Percentiles rank a stretch among this genome's conserved stretches.
Evolutionary conservation across 2,797 vertebrate genomes (phyloP).

Genomic region (Oceanodroma leucorhoa): DNA sequence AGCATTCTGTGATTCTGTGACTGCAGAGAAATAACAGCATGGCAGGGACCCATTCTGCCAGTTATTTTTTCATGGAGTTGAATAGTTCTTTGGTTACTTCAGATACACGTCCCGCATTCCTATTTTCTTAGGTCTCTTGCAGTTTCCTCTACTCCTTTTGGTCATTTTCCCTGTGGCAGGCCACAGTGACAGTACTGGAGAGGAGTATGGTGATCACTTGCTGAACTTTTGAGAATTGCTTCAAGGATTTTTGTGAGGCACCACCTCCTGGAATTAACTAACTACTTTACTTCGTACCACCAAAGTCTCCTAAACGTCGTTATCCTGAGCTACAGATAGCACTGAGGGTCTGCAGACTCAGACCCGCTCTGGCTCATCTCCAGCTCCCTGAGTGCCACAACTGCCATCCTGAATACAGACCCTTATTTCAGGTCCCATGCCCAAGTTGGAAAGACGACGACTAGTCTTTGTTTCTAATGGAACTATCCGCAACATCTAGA

Average conservation of each 20-base stretch:
- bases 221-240: not conserved
- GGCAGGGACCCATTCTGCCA: not conserved
- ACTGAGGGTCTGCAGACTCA: not conserved
- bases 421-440: not conserved
- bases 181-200: fast-evolving
- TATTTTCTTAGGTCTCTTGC: not conserved
- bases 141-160: not conserved
- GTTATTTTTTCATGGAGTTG: not conserved
- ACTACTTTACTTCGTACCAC: not conserved
- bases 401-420: not conserved
- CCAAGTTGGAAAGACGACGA: fast-evolving
- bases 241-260: not conserved
- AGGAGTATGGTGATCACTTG: not conserved
- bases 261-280: not conserved
- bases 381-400: not conserved
- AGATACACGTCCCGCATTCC: fast-evolving
- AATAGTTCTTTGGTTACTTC: not conserved
- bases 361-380: not conserved
- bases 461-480: fast-evolving
- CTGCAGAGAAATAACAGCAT: not conserved
- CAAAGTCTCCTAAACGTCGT: not conserved
- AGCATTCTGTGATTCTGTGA: not conserved
- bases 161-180: not conserved
- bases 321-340: not conserved
- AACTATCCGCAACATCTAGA: not conserved